Conservation (phyloP, 2,888 invertebrate genomes). For the Micoletzkya japonica region DNA sequence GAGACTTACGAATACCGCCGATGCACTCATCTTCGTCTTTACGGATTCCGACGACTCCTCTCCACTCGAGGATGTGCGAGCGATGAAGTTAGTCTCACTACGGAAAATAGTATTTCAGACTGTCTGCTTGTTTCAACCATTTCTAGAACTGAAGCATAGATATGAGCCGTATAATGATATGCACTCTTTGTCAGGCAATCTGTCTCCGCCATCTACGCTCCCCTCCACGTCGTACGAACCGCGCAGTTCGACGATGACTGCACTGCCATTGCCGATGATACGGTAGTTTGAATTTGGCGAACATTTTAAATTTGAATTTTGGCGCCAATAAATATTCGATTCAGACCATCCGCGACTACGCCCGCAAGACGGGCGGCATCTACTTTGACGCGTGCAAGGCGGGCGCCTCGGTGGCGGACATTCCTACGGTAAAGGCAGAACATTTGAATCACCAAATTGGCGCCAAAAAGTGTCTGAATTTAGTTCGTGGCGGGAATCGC, state of each 20-base stretch:
- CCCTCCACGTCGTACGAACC: constrained; percentile 15
- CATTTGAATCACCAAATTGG: background rate
- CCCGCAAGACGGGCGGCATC: constrained; percentile 16
- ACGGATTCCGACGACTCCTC: constrained; percentile 8
- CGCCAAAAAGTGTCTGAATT: no score
- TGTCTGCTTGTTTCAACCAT: no score
- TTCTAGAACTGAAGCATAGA: no score
- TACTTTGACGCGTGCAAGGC: constrained; percentile 16
- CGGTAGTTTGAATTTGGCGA: background rate
- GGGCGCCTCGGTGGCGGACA: constrained; percentile 11
- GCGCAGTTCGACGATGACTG: constrained; percentile 17
- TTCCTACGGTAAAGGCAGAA: background rate
- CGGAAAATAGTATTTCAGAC: no score
- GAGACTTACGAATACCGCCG: constrained; percentile 2
- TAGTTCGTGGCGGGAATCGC: background rate
- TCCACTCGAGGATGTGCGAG: background rate
- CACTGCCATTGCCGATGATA: no score
- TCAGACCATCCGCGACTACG: background rate
- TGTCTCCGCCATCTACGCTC: background rate
- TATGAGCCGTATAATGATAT: no score
- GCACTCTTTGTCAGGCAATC: background rate
- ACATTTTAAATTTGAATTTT: background rate
- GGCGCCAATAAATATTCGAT: background rate
- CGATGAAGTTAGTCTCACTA: constrained; percentile 21
- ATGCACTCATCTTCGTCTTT: constrained; percentile 12